Percentiles rank a stretch among this genome's conserved stretches.
These are phyloP conservation scores for Macrochelys suwanniensis DNA, from an alignment of 2,797 vertebrate genomes.

Conservation along the genomic window DNA sequence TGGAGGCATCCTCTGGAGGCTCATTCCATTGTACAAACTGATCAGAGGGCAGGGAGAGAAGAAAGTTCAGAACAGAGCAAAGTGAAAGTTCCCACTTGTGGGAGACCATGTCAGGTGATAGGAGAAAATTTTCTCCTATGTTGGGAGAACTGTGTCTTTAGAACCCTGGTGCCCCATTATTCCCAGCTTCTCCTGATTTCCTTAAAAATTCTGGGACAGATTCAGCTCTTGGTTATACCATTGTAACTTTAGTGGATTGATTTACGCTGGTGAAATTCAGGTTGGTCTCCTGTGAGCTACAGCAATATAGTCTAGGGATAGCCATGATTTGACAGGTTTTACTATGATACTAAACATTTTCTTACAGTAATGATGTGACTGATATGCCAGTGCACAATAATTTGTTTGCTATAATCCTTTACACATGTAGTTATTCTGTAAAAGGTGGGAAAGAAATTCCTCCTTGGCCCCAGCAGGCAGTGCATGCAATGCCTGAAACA, in stretches of 20 bases:
- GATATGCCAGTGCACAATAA: background rate
- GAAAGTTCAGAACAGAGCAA: background rate
- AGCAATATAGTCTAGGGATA: background rate
- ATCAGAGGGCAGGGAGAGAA: background rate
- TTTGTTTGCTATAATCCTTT: background rate
- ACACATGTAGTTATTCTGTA: background rate
- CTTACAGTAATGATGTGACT: background rate
- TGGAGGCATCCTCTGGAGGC: background rate
- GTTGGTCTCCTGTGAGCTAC: background rate
- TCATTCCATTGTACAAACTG: background rate
- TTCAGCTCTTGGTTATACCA: background rate
- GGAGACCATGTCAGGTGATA: background rate
- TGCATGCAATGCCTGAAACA: fast-evolving
- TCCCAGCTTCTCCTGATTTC: background rate
- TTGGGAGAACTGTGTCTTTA: background rate
- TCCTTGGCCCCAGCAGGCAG: background rate
- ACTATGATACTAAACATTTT: background rate
- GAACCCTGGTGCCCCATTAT: background rate
- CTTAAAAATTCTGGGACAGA: background rate
- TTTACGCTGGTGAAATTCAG: background rate
- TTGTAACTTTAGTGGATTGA: background rate
- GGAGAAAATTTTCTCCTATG: background rate
- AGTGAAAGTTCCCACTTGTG: background rate
- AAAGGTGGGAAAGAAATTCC: background rate
- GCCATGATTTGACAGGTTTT: background rate